These are phyloP conservation scores for Brachyistius frenatus DNA, from an alignment of 2,113 vertebrate species.

Conservation along the genomic window DNA sequence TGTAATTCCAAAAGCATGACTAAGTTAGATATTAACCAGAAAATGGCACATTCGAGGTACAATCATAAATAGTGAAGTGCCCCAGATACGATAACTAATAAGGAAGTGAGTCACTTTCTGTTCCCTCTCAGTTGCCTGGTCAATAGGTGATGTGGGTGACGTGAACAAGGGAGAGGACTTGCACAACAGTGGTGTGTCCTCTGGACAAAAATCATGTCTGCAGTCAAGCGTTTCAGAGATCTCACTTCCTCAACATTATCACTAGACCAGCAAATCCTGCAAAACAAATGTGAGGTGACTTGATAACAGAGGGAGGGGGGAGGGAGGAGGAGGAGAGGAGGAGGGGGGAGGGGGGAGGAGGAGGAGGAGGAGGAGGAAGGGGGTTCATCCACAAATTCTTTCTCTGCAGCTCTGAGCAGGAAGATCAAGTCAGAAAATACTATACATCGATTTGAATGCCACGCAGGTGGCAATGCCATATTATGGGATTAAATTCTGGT, in stretches of 20 bases:
- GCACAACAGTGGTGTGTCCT: slow-evolving; percentile 22
- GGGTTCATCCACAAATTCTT: too few relatives aligned
- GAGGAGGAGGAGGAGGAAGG: too few relatives aligned
- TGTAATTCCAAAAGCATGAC: background rate
- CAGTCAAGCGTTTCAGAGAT: too few relatives aligned
- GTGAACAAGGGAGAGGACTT: slow-evolving; percentile 13
- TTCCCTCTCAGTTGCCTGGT: slow-evolving; percentile 26
- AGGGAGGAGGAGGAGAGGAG: too few relatives aligned
- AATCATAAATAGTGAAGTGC: slow-evolving; percentile 38
- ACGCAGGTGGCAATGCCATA: slow-evolving; percentile 27
- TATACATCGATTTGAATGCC: slow-evolving; percentile 16
- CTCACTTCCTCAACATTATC: too few relatives aligned
- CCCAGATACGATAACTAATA: slow-evolving; percentile 34
- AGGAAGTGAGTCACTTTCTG: slow-evolving; percentile 62
- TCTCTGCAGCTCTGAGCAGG: background rate
- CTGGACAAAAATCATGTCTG: slow-evolving; percentile 5
- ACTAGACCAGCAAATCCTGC: background rate
- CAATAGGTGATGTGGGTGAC: slow-evolving; percentile 17
- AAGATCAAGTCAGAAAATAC: background rate
- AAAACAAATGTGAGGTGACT: background rate
- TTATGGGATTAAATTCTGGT: slow-evolving; percentile 5
- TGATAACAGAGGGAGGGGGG: too few relatives aligned
- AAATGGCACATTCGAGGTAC: slow-evolving; percentile 22
- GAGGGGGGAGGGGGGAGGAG: too few relatives aligned
- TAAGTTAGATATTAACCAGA: slow-evolving; percentile 37